These are phyloP conservation scores for Drosophila aff. DNA, from an alignment of 1,140 invertebrate species.

Conservation along the genomic window DNA sequence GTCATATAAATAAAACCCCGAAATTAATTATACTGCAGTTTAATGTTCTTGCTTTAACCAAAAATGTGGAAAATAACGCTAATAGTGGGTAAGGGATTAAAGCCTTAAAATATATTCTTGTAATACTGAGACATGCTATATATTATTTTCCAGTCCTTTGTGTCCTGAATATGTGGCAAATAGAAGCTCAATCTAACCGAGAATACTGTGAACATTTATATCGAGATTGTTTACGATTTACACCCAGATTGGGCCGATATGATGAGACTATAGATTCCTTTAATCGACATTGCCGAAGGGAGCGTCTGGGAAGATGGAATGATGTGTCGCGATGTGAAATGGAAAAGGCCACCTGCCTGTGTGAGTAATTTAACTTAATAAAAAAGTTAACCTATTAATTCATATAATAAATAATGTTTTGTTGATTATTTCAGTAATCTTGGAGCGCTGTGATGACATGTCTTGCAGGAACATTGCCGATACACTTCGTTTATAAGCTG, in stretches of 20 bases:
- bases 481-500: slow-evolving; percentile 1
- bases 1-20: slow-evolving; percentile 23
- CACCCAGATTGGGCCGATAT: slow-evolving; percentile 12
- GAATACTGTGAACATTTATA: slow-evolving; percentile 31
- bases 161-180: background rate
- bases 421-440: slow-evolving; percentile 6
- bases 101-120: background rate
- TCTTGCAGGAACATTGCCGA: slow-evolving; percentile 33
- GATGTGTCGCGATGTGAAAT: slow-evolving; percentile 42
- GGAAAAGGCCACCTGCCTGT: slow-evolving; percentile 42
- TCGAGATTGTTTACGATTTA: slow-evolving; percentile 16
- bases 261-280: slow-evolving; percentile 40
- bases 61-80: slow-evolving; percentile 32
- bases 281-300: slow-evolving; percentile 31
- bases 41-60: background rate
- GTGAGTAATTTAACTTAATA: slow-evolving; percentile 4
- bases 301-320: slow-evolving; percentile 28
- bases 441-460: slow-evolving; percentile 36
- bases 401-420: background rate
- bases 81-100: slow-evolving; percentile 12
- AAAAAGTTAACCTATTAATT: background rate
- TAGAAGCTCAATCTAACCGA: slow-evolving; percentile 12
- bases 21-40: background rate
- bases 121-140: too few species aligned
- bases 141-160: slow-evolving; percentile 9